A percentile compares a stretch with the other conserved stretches of the same genome.
Evolutionary conservation across 2,888 invertebrate genomes (phyloP).

Genomic region (Eremobia ochroleuca): DNA sequence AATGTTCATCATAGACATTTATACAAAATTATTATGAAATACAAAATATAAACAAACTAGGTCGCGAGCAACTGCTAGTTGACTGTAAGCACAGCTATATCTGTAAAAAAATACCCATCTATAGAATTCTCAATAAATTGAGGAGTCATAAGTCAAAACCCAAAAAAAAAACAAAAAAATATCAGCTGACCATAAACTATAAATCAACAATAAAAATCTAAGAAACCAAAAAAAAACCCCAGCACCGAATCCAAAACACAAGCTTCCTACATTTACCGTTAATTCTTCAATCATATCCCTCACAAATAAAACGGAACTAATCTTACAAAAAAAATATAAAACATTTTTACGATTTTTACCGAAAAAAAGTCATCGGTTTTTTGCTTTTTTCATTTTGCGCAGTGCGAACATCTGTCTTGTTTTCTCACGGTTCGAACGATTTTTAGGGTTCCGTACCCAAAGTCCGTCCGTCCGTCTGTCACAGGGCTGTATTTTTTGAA

Average conservation of each 20-base stretch:
- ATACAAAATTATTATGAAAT: too few species aligned
- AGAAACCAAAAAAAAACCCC: constrained; percentile 4
- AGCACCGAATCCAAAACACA: constrained; percentile 23
- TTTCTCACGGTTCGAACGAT: constrained; percentile 47
- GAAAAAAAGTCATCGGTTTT: constrained; percentile 28
- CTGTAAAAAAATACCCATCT: not conserved
- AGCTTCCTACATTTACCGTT: constrained; percentile 35
- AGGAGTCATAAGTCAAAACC: too few species aligned
- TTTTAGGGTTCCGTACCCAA: constrained; percentile 1
- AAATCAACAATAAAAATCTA: not conserved
- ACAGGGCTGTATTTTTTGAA: not conserved
- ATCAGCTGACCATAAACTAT: not conserved
- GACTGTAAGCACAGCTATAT: not conserved
- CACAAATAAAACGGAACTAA: constrained; percentile 40
- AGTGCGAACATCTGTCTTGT: constrained; percentile 52
- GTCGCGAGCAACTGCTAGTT: not conserved
- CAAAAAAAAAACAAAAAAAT: not conserved
- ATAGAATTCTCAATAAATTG: not conserved
- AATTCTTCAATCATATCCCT: constrained; percentile 21
- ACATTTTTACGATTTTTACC: constrained; percentile 24
- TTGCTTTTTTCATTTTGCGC: constrained; percentile 33
- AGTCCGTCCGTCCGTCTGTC: too few species aligned
- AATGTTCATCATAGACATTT: not conserved
- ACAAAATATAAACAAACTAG: too few species aligned
- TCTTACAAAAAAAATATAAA: constrained; percentile 28